Evolutionary conservation across 2,797 vertebrate genomes (phyloP).

Genomic region (Falco peregrinus): DNA sequence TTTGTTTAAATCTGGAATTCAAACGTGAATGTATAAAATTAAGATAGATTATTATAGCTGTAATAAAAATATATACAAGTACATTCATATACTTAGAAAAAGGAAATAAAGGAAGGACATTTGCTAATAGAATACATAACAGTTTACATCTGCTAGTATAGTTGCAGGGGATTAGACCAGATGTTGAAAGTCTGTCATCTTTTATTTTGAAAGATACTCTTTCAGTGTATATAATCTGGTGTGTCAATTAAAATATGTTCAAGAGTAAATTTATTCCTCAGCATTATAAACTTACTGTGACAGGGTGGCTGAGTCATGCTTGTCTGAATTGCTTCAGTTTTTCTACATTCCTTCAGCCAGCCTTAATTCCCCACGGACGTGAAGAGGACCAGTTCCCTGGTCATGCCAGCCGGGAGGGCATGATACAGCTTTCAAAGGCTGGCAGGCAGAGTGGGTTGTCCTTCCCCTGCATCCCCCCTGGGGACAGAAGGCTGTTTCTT

Average conservation of each 20-base stretch:
- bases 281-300: slow-evolving; percentile 34
- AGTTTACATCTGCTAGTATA: slow-evolving; percentile 58
- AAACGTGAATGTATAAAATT: slow-evolving; percentile 4
- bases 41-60: slow-evolving; percentile 18
- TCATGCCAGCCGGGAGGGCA: not conserved
- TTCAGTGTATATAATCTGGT: slow-evolving; percentile 33
- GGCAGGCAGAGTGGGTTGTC: not conserved
- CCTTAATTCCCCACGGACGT: not conserved
- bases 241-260: slow-evolving; percentile 67
- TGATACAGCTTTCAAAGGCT: not conserved
- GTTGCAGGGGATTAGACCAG: slow-evolving; percentile 55
- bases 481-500: slow-evolving; percentile 6
- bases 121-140: slow-evolving; percentile 46
- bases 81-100: slow-evolving; percentile 23
- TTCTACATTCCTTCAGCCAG: not conserved
- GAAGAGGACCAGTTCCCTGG: not conserved
- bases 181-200: slow-evolving; percentile 64
- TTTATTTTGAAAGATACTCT: slow-evolving; percentile 61
- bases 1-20: slow-evolving; percentile 49
- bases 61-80: slow-evolving; percentile 43
- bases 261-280: slow-evolving; percentile 48
- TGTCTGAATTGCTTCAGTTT: slow-evolving; percentile 54
- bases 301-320: slow-evolving; percentile 51
- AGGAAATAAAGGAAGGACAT: slow-evolving; percentile 41
- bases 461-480: not conserved